Conservation (phyloP, 2,113 vertebrate species). For the Tylochromis polylepis region DNA sequence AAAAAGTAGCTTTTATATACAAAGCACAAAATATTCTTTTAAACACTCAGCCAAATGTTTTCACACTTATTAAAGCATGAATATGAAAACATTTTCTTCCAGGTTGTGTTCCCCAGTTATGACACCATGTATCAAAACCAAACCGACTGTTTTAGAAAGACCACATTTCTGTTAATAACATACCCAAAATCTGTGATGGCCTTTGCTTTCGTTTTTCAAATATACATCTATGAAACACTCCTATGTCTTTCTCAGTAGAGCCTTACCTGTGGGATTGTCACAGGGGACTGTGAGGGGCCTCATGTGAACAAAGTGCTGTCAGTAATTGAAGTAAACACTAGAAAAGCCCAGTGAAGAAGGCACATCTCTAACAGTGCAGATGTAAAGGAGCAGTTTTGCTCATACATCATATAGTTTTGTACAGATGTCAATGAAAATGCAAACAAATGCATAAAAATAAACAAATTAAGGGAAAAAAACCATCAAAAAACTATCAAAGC, state of each 20-base stretch:
- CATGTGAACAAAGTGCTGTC: not conserved
- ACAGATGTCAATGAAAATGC: not conserved
- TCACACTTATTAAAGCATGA: not conserved
- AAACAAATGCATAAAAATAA: not conserved
- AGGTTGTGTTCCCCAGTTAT: not conserved
- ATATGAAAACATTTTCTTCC: not conserved
- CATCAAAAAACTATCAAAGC: accelerated
- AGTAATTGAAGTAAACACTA: not conserved
- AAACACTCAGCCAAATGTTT: not conserved
- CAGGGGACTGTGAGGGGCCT: not conserved
- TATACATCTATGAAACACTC: not conserved
- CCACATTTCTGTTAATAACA: not conserved
- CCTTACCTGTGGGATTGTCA: not conserved
- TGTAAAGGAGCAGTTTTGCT: not conserved
- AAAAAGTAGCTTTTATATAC: not conserved
- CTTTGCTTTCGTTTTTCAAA: not conserved
- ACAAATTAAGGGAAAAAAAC: no score
- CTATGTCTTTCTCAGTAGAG: not conserved
- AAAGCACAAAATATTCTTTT: not conserved
- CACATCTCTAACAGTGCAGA: accelerated
- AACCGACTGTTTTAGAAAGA: not conserved
- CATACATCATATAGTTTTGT: not conserved
- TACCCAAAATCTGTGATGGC: accelerated
- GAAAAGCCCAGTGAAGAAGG: not conserved
- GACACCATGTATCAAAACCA: accelerated